A percentile compares a stretch with the other conserved stretches of the same genome.
Evolutionary conservation across 2,797 vertebrate genomes (phyloP).

Genomic region (Sebastes paucispinis): DNA sequence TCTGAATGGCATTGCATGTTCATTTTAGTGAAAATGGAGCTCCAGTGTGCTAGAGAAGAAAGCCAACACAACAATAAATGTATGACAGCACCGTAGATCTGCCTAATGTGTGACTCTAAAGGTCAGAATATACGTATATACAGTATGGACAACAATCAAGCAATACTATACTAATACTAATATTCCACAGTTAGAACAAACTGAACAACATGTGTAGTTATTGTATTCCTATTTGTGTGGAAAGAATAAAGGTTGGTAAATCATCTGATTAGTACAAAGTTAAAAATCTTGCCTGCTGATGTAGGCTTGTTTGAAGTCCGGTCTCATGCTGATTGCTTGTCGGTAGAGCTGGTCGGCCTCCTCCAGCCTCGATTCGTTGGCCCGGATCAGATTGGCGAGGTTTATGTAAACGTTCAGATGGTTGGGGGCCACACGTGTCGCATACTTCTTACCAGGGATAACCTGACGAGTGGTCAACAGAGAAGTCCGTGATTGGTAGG

Average conservation of each 20-base stretch:
- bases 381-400: slow-evolving; percentile 94
- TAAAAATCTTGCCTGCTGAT: slow-evolving; percentile 90
- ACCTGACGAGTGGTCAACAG: slow-evolving; percentile 79
- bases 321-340: slow-evolving; percentile 99
- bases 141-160: background rate
- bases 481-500: background rate
- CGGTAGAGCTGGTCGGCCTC: slow-evolving; percentile 98
- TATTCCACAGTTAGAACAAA: background rate
- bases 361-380: slow-evolving; percentile 94
- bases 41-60: background rate
- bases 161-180: too few species aligned
- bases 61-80: background rate
- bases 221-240: background rate
- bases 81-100: background rate
- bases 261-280: background rate
- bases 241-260: background rate
- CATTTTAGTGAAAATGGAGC: background rate
- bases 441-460: slow-evolving; percentile 98
- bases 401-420: slow-evolving; percentile 99
- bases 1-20: background rate
- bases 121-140: background rate
- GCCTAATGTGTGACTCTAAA: background rate
- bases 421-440: slow-evolving; percentile 96
- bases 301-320: slow-evolving; percentile 98
- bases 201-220: background rate